phyloP scores from a whole-genome alignment of 2,797 vertebrate species.

The Halcyon chelicuti region DNA sequence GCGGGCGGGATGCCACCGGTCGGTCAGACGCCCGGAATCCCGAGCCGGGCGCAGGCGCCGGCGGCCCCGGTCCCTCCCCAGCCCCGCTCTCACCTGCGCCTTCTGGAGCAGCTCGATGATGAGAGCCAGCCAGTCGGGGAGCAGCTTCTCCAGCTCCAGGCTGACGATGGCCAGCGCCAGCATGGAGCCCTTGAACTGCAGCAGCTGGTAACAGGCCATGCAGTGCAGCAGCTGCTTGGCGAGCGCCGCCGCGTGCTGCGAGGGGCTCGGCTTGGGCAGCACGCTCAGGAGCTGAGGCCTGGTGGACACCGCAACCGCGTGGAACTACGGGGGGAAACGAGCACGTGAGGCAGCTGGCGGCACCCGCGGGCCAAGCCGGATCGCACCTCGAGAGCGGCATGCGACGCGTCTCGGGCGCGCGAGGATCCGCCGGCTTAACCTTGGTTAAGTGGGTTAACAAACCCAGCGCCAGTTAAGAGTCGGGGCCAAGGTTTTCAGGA shows the following conservation, averaged over 20 bases:
- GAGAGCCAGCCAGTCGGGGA: slow-evolving; percentile 94
- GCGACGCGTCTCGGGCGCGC: accelerated
- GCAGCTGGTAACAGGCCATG: slow-evolving; percentile 88
- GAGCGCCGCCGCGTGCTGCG: slow-evolving; percentile 89
- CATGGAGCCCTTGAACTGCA: slow-evolving; percentile 92
- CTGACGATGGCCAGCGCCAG: slow-evolving; percentile 93
- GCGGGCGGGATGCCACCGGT: accelerated
- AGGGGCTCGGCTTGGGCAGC: slow-evolving; percentile 82
- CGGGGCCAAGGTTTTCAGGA: not conserved
- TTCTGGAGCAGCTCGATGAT: slow-evolving; percentile 93
- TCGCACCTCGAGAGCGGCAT: too few relatives aligned
- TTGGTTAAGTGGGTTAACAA: not conserved
- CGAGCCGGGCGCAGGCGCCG: accelerated
- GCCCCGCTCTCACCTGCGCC: slow-evolving; percentile 77
- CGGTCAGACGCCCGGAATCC: accelerated
- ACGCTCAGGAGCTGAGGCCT: slow-evolving; percentile 84
- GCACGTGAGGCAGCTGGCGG: not conserved
- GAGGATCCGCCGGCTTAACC: not conserved
- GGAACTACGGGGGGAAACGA: slow-evolving; percentile 82
- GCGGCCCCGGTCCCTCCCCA: accelerated
- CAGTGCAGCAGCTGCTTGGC: slow-evolving; percentile 90
- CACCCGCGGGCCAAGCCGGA: accelerated
- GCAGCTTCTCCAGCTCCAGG: slow-evolving; percentile 94
- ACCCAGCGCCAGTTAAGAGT: not conserved
- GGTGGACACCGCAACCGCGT: slow-evolving; percentile 87